Conservation (phyloP, 2,113 vertebrate genomes). For the Onychostoma macrolepis region DNA sequence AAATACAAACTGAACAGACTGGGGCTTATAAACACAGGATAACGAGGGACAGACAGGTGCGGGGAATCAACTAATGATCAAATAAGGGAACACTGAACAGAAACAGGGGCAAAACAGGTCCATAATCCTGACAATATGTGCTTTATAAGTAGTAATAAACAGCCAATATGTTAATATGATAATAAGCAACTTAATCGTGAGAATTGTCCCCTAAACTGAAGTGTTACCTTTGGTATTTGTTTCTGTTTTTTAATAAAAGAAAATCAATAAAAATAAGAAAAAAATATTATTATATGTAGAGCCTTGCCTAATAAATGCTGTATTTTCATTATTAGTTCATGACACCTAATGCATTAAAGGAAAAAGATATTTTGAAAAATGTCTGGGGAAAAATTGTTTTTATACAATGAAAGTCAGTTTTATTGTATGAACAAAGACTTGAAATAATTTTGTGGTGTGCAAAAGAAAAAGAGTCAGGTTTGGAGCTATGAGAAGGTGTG, state of each 20-base stretch:
- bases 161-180: too few species aligned
- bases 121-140: too few species aligned
- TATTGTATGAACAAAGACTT: neutral
- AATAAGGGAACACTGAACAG: too few species aligned
- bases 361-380: neutral
- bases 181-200: too few species aligned
- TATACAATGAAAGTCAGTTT: neutral
- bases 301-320: neutral
- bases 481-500: neutral
- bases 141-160: too few species aligned
- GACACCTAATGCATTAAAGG: neutral
- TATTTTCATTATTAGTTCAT: neutral
- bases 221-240: neutral
- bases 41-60: too few species aligned
- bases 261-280: neutral
- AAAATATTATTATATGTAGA: neutral
- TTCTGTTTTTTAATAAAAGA: neutral
- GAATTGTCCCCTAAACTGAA: too few species aligned
- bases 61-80: too few species aligned
- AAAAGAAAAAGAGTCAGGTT: neutral
- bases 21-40: too few species aligned
- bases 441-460: neutral
- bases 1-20: too few species aligned
- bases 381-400: neutral
- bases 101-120: too few species aligned